Evolutionary conservation across 1,140 invertebrate genomes (phyloP).

Genomic region (Atta texana): DNA sequence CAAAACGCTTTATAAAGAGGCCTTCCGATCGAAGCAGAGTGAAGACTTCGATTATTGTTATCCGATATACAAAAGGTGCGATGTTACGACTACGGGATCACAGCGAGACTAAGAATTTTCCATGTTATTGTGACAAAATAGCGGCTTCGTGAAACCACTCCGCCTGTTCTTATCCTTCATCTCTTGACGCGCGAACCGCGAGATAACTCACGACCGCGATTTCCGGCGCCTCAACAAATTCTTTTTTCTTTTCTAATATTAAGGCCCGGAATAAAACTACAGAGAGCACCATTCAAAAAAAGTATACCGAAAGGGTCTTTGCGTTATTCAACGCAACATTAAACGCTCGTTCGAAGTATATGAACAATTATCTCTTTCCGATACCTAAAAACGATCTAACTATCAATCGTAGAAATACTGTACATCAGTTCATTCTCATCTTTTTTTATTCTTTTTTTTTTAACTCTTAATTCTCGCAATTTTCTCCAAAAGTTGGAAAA

Average conservation of each 20-base stretch:
- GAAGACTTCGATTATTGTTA: conserved; percentile 70
- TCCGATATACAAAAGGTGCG: conserved; percentile 71
- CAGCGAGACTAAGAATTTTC: conserved; percentile 77
- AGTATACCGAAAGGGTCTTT: conserved; percentile 59
- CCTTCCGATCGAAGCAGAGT: conserved; percentile 63
- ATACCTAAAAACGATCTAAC: conserved; percentile 61
- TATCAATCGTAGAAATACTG: conserved; percentile 76
- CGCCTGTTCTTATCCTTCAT: conserved; percentile 19
- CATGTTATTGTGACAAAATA: conserved; percentile 73
- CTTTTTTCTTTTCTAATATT: conserved; percentile 10
- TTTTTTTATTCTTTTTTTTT: conserved; percentile 11
- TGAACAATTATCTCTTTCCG: conserved; percentile 54
- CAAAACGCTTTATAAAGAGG: conserved; percentile 72
- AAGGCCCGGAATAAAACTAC: conserved; percentile 42
- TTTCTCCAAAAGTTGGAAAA: conserved; percentile 42
- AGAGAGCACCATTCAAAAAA: conserved; percentile 51
- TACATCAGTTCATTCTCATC: conserved; percentile 69
- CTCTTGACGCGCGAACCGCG: conserved; percentile 14
- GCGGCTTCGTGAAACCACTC: not conserved
- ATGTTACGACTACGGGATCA: conserved; percentile 78
- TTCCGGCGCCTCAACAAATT: conserved; percentile 56
- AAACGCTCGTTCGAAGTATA: conserved; percentile 51
- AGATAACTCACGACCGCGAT: conserved; percentile 63
- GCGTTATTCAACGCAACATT: conserved; percentile 33
- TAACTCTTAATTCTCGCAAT: conserved; percentile 35